Conservation (phyloP, 2,113 vertebrate species). For the Spermophilus dauricus region DNA sequence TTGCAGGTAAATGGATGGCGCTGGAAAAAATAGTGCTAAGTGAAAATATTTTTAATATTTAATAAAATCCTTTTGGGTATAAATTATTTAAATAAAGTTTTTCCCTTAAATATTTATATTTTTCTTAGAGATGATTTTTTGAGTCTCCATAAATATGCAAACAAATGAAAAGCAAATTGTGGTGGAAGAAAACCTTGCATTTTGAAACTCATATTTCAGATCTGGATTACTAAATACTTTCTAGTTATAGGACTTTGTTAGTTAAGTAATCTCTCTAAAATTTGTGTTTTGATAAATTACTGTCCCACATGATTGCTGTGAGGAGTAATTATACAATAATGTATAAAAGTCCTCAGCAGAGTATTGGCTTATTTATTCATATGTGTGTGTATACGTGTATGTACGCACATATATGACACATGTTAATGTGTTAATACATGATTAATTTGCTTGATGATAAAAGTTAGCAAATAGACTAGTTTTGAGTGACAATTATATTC, state of each 20-base stretch:
- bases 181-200: neutral
- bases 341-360: slow-evolving; percentile 12
- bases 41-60: neutral
- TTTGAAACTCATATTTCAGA: neutral
- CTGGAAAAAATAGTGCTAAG: no score
- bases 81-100: slow-evolving; percentile 21
- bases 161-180: neutral
- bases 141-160: neutral
- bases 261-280: slow-evolving; percentile 27
- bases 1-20: no score
- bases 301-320: neutral
- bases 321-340: slow-evolving; percentile 39
- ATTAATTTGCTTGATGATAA: slow-evolving; percentile 43
- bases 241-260: neutral
- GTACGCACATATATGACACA: no score
- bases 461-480: neutral
- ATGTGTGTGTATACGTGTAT: neutral
- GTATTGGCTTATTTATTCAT: slow-evolving; percentile 19
- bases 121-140: slow-evolving; percentile 44
- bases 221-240: neutral
- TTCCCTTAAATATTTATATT: slow-evolving; percentile 6
- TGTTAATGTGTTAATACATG: neutral
- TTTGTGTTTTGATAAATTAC: slow-evolving; percentile 1
- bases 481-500: slow-evolving; percentile 3
- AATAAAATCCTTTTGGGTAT: neutral